phyloP scores from a whole-genome alignment of 2,888 invertebrate genomes.

The Alloplasta piceator region DNA sequence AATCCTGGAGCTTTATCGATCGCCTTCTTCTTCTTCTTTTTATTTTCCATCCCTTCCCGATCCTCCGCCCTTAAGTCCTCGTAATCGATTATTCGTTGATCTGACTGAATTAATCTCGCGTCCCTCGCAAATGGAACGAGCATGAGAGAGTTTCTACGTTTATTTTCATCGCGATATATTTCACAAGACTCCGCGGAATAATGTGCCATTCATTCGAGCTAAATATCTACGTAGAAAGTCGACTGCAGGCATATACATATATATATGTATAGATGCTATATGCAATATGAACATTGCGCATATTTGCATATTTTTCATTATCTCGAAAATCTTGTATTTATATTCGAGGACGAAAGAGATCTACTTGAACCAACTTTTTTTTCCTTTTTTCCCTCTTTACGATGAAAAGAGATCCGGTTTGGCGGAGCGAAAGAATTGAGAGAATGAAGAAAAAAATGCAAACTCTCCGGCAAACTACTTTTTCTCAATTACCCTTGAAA shows the following conservation, averaged over 20 bases:
- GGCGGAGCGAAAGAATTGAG: not conserved
- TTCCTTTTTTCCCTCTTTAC: conserved; percentile 6
- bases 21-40: conserved; percentile 1
- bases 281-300: conserved; percentile 3
- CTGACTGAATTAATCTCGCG: conserved; percentile 45
- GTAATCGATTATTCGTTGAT: conserved; percentile 50
- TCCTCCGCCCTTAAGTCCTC: not conserved
- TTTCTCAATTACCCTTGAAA: conserved; percentile 50
- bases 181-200: conserved; percentile 38
- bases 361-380: conserved; percentile 6
- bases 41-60: not conserved
- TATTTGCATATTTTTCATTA: conserved; percentile 52
- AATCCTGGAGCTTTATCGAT: conserved; percentile 16
- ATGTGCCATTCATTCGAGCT: conserved; percentile 24
- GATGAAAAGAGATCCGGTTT: conserved; percentile 29
- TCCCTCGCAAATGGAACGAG: conserved; percentile 28
- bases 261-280: conserved; percentile 7
- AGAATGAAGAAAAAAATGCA: not conserved
- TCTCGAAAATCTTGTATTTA: conserved; percentile 36
- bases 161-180: conserved; percentile 39
- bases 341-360: conserved; percentile 31
- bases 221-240: conserved; percentile 36
- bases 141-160: conserved; percentile 27
- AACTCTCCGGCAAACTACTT: conserved; percentile 23
- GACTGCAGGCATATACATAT: not conserved